phyloP scores from a whole-genome alignment of 1,140 invertebrate species.

The Drosophila mauritiana region DNA sequence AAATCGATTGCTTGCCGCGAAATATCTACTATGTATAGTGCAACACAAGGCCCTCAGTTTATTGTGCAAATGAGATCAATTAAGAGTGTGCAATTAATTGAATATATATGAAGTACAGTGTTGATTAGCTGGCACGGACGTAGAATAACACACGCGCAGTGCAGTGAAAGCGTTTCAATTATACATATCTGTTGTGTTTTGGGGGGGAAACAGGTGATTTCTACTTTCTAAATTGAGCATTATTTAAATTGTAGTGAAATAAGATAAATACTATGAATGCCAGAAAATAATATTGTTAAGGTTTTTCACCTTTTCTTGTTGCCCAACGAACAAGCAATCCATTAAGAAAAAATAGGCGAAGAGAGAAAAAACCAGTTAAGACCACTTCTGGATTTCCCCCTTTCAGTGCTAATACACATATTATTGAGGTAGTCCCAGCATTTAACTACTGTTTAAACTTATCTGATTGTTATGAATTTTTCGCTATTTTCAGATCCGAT shows the following conservation, averaged over 20 bases:
- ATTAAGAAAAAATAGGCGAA: neutral
- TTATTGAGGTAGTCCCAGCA: constrained; percentile 32
- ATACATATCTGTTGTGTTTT: neutral
- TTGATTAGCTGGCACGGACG: constrained; percentile 3
- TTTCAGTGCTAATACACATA: neutral
- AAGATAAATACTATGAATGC: neutral
- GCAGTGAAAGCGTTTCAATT: constrained; percentile 20
- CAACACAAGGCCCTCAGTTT: too few species aligned
- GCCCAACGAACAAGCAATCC: constrained; percentile 1
- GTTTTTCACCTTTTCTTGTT: neutral
- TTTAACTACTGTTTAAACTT: neutral
- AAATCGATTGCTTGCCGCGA: neutral
- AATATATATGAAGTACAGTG: neutral
- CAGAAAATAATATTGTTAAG: neutral
- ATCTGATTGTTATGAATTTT: neutral
- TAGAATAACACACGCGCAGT: constrained; percentile 24
- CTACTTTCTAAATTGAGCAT: constrained; percentile 15
- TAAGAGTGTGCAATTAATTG: constrained; percentile 8
- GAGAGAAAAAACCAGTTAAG: constrained; percentile 15
- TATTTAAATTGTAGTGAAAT: constrained; percentile 30
- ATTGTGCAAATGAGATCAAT: constrained; percentile 10
- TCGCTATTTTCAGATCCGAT: constrained; percentile 54
- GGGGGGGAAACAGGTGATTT: constrained; percentile 6
- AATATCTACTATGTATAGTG: neutral
- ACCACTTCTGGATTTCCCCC: neutral